A percentile compares a stretch with the other conserved stretches of the same genome.
These are phyloP conservation scores for Macrosiphum euphorbiae DNA, from an alignment of 2,888 invertebrate genomes.

Conservation along the genomic window DNA sequence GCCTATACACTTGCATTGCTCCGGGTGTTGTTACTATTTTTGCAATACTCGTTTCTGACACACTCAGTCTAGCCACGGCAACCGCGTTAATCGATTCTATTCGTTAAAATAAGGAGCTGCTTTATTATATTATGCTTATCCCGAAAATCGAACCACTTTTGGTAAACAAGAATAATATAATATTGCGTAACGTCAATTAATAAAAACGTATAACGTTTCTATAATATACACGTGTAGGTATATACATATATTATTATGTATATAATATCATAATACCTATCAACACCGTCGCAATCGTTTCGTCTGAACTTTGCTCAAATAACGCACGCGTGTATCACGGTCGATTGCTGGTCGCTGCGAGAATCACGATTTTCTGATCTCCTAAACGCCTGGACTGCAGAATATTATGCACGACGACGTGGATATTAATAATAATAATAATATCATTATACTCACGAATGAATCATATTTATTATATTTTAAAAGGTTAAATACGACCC, in stretches of 20 bases:
- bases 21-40: not conserved
- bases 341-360: not conserved
- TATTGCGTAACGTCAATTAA: constrained; percentile 27
- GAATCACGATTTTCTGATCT: constrained; percentile 42
- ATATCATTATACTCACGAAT: constrained; percentile 3
- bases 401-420: not conserved
- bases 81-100: constrained; percentile 6
- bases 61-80: not conserved
- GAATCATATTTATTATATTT: constrained; percentile 10
- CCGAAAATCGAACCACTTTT: constrained; percentile 42
- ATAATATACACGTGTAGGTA: not conserved
- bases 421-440: constrained; percentile 17
- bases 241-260: not conserved
- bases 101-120: constrained; percentile 38
- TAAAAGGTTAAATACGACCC: constrained; percentile 4
- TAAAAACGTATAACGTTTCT: not conserved
- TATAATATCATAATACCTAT: not conserved
- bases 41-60: constrained; percentile 37
- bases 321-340: not conserved
- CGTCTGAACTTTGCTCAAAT: not conserved
- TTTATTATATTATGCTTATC: not conserved
- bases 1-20: not conserved
- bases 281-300: not conserved
- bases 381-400: not conserved
- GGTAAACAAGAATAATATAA: constrained; percentile 39